Percentiles rank a stretch among this genome's conserved stretches.
Conservation (phyloP, 2,797 vertebrate genomes). For the Austrolebias charrua region DNA sequence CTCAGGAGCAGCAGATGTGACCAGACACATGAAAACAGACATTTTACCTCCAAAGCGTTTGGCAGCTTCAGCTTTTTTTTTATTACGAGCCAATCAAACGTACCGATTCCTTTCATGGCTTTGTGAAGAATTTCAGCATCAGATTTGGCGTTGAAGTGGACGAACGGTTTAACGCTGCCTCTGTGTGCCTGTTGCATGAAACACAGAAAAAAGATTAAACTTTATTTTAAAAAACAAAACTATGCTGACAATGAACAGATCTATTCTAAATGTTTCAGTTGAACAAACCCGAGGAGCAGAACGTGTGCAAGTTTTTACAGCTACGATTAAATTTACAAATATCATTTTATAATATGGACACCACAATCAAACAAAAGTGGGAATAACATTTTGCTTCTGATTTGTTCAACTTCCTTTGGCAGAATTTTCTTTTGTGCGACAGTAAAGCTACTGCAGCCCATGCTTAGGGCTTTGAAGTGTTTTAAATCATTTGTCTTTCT, state of each 20-base stretch:
- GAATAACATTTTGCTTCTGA: background rate
- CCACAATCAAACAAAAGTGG: background rate
- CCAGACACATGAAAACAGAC: background rate
- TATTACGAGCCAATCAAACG: constrained; percentile 39
- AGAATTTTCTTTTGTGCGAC: background rate
- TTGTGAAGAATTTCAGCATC: constrained; percentile 91
- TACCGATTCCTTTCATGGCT: constrained; percentile 97
- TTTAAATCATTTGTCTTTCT: background rate
- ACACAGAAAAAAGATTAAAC: background rate
- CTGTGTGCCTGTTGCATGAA: constrained; percentile 59
- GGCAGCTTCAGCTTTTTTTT: background rate
- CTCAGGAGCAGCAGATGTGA: background rate
- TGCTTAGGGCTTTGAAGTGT: background rate
- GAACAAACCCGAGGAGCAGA: background rate
- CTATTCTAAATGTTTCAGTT: rapidly evolving
- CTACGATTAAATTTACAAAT: background rate
- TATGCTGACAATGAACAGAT: background rate
- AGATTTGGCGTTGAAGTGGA: constrained; percentile 87
- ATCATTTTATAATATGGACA: background rate
- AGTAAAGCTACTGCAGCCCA: background rate
- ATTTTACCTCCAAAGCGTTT: background rate
- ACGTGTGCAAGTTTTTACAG: background rate
- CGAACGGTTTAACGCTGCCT: constrained; percentile 83
- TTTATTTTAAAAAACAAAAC: no score
- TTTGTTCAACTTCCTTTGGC: background rate